Conservation (phyloP, 2,113 vertebrate species). For the Anolis carolinensis region DNA sequence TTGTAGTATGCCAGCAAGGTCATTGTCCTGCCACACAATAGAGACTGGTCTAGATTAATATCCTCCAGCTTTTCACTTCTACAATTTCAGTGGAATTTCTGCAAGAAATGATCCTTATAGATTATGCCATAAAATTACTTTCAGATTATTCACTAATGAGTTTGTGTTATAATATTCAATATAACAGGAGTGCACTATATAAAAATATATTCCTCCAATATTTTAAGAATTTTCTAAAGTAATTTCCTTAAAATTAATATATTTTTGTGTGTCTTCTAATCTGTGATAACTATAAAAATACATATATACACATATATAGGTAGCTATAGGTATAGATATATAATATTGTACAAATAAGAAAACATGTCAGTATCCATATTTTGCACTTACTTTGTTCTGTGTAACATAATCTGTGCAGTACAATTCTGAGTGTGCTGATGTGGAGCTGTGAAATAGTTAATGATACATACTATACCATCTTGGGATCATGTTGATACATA, state of each 20-base stretch:
- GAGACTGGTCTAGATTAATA: neutral
- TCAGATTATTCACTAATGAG: slow-evolving; percentile 10
- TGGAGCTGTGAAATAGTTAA: slow-evolving; percentile 35
- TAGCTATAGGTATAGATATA: neutral
- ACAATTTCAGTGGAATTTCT: slow-evolving; percentile 9
- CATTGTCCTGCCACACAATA: neutral
- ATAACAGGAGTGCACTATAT: slow-evolving; percentile 21
- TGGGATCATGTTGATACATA: slow-evolving; percentile 41
- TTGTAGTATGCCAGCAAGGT: neutral
- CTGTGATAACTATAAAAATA: slow-evolving; percentile 51
- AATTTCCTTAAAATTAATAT: slow-evolving; percentile 63
- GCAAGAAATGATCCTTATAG: slow-evolving; percentile 13
- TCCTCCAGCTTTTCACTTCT: neutral
- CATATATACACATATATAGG: neutral
- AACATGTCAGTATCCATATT: slow-evolving; percentile 52
- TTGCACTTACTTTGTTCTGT: slow-evolving; percentile 69
- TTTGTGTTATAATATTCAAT: slow-evolving; percentile 15
- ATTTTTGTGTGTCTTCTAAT: slow-evolving; percentile 55
- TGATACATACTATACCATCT: neutral
- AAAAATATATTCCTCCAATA: neutral
- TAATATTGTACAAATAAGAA: slow-evolving; percentile 68
- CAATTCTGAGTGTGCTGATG: slow-evolving; percentile 53
- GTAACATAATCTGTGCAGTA: slow-evolving; percentile 67
- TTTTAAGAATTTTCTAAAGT: slow-evolving; percentile 65
- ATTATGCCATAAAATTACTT: neutral